Conservation (phyloP, 2,797 vertebrate species). For the Sebastes matsubarae region DNA sequence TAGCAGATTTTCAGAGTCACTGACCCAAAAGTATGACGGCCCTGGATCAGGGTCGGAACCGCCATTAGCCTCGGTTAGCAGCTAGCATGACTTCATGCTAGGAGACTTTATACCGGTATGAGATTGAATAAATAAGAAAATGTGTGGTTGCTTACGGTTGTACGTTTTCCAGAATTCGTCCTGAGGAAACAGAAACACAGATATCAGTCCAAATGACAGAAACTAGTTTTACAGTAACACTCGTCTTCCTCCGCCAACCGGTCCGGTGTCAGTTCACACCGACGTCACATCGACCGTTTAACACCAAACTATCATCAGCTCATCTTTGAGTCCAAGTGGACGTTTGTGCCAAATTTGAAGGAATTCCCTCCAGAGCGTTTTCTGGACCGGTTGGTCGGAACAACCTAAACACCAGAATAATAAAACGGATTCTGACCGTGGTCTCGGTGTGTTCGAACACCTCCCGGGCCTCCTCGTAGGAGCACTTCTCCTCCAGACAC, state of each 20-base stretch:
- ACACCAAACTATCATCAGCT: no score
- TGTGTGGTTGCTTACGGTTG: conserved; percentile 58
- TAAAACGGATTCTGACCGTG: conserved; percentile 63
- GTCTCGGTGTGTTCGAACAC: conserved; percentile 82
- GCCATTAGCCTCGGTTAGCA: background rate
- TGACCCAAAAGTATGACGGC: background rate
- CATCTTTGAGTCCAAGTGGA: no score
- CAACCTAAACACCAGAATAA: no score
- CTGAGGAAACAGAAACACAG: conserved; percentile 58
- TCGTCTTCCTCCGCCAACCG: no score
- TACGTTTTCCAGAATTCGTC: conserved; percentile 83
- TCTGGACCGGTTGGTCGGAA: no score
- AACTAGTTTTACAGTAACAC: no score
- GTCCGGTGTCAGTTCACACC: no score
- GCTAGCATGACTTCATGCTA: background rate
- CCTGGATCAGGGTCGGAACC: no score
- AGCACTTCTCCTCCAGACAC: conserved; percentile 91
- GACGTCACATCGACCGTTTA: no score
- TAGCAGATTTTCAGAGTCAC: no score
- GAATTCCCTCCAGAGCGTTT: no score
- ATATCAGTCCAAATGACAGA: background rate
- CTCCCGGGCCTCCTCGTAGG: conserved; percentile 92
- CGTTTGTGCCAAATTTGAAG: no score
- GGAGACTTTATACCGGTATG: background rate
- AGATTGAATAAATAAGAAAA: background rate